A percentile compares a stretch with the other conserved stretches of the same genome.
phyloP scores from a whole-genome alignment of 53 echinoderm and acorn worm species.

The Astropecten irregularis region DNA sequence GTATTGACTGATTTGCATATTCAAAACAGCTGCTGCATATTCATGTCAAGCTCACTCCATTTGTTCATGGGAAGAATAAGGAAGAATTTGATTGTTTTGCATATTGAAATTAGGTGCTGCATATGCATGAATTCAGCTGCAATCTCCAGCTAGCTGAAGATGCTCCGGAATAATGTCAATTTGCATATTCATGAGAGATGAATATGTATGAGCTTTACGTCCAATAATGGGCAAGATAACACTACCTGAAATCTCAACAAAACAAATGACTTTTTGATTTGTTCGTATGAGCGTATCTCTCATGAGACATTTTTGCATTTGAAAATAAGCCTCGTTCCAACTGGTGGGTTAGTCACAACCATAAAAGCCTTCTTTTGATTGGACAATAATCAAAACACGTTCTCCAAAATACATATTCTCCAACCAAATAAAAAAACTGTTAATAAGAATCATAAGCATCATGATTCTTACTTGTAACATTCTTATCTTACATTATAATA shows the following conservation, averaged over 20 bases:
- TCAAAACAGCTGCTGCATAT: constrained; percentile 45
- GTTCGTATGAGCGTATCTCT: neutral
- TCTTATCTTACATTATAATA: neutral
- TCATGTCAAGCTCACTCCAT: neutral
- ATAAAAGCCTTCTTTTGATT: constrained; percentile 24
- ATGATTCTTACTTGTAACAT: neutral
- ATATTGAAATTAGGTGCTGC: constrained; percentile 12
- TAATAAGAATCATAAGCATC: neutral
- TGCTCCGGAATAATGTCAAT: too few species aligned
- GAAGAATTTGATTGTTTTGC: neutral
- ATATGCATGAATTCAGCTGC: neutral
- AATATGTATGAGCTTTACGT: too few species aligned
- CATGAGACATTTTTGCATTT: neutral
- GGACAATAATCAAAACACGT: neutral
- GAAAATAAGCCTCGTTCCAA: neutral
- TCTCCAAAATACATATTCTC: neutral
- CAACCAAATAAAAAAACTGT: neutral
- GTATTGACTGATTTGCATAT: constrained; percentile 38
- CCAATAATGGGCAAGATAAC: neutral
- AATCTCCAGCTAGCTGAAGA: neutral
- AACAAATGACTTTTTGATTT: neutral
- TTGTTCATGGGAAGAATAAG: neutral
- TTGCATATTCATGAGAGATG: neutral
- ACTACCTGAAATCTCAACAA: neutral
- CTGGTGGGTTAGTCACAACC: constrained; percentile 19